A percentile compares a stretch with the other conserved stretches of the same genome.
These are phyloP conservation scores for Trilocha varians DNA, from an alignment of 2,888 invertebrate genomes.

Conservation along the genomic window DNA sequence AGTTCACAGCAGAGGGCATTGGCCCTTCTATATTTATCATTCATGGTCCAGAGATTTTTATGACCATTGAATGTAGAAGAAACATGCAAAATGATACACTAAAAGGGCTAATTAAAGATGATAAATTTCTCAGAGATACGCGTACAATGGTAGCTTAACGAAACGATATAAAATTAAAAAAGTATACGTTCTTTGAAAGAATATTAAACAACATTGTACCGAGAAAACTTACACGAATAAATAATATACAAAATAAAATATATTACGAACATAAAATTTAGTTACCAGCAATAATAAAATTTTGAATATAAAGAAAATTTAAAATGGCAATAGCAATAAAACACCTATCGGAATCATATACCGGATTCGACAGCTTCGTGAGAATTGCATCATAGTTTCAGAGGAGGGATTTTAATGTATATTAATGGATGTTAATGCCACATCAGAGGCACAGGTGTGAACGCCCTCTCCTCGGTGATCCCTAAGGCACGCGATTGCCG, in stretches of 20 bases:
- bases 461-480: slow-evolving; percentile 22
- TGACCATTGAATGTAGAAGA: slow-evolving; percentile 13
- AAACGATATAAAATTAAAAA: too few relatives aligned
- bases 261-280: background rate
- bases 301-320: background rate
- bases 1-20: slow-evolving; percentile 38
- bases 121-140: background rate
- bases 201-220: background rate
- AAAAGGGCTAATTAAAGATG: slow-evolving; percentile 1
- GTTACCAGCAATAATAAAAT: background rate
- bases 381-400: slow-evolving; percentile 28
- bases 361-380: background rate
- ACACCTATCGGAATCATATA: background rate
- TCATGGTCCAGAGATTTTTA: slow-evolving; percentile 34
- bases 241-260: background rate
- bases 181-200: background rate
- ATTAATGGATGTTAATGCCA: slow-evolving; percentile 26
- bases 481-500: slow-evolving; percentile 19
- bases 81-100: background rate
- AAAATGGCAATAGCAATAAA: background rate
- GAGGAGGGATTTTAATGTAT: slow-evolving; percentile 21
- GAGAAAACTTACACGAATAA: background rate
- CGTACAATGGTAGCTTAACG: background rate
- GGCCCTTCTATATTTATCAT: slow-evolving; percentile 42
- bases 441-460: slow-evolving; percentile 24